phyloP scores from a whole-genome alignment of 2,888 invertebrate genomes.

The Pristionchus maxplancki region DNA sequence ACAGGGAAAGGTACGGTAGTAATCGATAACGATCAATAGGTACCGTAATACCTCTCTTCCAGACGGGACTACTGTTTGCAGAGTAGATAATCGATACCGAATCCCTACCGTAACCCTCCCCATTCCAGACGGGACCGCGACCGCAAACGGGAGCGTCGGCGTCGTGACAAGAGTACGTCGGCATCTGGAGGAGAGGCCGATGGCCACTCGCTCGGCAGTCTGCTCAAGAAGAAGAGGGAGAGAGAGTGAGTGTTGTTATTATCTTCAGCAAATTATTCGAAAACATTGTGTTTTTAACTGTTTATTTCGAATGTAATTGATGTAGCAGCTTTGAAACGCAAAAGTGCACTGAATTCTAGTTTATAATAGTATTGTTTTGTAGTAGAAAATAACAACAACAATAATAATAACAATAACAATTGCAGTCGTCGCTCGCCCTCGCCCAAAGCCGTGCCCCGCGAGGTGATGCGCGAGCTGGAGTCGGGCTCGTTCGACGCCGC shows the following conservation, averaged over 20 bases:
- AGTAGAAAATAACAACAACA: too few relatives aligned
- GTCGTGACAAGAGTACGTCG: not conserved
- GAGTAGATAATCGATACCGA: too few relatives aligned
- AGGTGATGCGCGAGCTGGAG: conserved; percentile 53
- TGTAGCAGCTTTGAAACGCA: too few relatives aligned
- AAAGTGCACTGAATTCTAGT: too few relatives aligned
- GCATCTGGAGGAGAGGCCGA: conserved; percentile 15
- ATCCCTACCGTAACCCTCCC: not conserved
- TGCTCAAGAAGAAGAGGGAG: conserved; percentile 52
- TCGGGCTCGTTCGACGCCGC: conserved; percentile 62
- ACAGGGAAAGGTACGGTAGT: conserved; percentile 30
- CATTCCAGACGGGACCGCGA: conserved; percentile 19
- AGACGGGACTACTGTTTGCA: too few relatives aligned
- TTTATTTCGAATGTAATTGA: too few relatives aligned
- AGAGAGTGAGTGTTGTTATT: not conserved
- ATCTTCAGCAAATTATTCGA: not conserved
- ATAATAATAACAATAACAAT: too few relatives aligned
- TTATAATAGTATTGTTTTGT: too few relatives aligned
- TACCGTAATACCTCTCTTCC: too few relatives aligned
- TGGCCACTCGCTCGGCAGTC: conserved; percentile 50
- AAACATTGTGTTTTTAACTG: too few relatives aligned
- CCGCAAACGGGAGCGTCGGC: conserved; percentile 23
- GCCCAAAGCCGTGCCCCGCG: conserved; percentile 51
- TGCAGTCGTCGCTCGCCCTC: conserved; percentile 50
- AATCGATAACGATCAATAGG: not conserved